Percentiles rank a stretch among this genome's conserved stretches.
Conservation (phyloP, 2,113 vertebrate genomes). For the Calidris pygmaea region DNA sequence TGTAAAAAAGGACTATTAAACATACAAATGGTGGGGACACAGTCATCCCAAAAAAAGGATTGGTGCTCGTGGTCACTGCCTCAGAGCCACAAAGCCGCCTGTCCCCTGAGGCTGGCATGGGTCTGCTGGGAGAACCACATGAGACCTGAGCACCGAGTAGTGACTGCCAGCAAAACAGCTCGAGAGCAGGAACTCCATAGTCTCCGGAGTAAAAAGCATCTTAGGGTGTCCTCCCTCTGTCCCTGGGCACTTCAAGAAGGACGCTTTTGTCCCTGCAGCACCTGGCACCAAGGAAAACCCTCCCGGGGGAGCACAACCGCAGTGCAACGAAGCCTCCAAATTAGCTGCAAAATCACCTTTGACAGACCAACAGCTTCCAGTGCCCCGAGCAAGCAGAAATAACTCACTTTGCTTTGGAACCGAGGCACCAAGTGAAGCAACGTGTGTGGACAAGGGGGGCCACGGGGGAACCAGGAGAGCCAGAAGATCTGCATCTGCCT, state of each 20-base stretch:
- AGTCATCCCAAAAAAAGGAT: neutral
- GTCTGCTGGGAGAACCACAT: neutral
- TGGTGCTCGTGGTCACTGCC: neutral
- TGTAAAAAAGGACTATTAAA: neutral
- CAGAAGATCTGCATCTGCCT: accelerated
- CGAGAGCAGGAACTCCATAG: accelerated
- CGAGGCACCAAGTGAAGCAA: accelerated
- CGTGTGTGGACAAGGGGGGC: accelerated
- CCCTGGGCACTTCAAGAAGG: neutral
- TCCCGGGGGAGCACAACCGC: neutral
- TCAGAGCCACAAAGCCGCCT: neutral
- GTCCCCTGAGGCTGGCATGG: accelerated
- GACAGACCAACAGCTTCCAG: neutral
- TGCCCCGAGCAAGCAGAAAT: accelerated
- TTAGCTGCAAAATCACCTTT: neutral
- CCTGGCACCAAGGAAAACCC: neutral
- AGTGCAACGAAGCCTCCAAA: accelerated
- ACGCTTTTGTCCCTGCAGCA: accelerated
- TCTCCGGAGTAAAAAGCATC: neutral
- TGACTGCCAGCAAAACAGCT: neutral
- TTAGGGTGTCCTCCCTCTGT: neutral
- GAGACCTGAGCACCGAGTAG: accelerated
- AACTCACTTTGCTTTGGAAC: neutral
- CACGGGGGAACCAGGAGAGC: neutral
- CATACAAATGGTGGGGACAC: accelerated